Conservation (phyloP, 1,140 invertebrate species). For the Ceratina australensis region DNA sequence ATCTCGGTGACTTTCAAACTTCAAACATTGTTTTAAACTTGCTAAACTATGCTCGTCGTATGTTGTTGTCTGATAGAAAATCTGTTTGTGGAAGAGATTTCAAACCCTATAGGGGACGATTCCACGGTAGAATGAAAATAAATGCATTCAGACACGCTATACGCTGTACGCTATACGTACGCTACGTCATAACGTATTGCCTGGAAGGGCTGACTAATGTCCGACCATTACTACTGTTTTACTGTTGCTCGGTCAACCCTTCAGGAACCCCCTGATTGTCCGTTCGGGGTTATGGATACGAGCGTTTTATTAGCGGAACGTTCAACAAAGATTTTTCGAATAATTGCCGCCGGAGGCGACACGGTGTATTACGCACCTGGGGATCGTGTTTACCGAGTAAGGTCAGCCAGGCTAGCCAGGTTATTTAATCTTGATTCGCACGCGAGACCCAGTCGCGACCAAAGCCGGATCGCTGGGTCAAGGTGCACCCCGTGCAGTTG, state of each 20-base stretch:
- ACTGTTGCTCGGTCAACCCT: background rate
- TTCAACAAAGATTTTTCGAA: background rate
- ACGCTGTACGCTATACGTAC: too few relatives aligned
- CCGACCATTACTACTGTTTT: background rate
- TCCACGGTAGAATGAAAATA: too few relatives aligned
- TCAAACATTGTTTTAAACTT: too few relatives aligned
- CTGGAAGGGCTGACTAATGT: background rate
- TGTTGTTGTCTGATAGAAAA: too few relatives aligned
- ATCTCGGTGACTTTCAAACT: too few relatives aligned
- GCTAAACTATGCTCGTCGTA: too few relatives aligned
- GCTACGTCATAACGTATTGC: too few relatives aligned
- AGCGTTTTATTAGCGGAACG: background rate
- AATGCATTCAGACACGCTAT: too few relatives aligned
- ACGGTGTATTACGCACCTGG: slow-evolving; percentile 37
- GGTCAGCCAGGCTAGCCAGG: slow-evolving; percentile 66
- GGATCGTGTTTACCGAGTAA: slow-evolving; percentile 63
- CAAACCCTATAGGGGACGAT: too few relatives aligned
- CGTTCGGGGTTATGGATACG: background rate
- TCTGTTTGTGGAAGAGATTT: too few relatives aligned
- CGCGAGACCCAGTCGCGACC: slow-evolving; percentile 71
- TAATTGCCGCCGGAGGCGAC: background rate
- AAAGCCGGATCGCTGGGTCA: slow-evolving; percentile 74
- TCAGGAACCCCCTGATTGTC: background rate
- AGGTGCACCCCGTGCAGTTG: slow-evolving; percentile 66
- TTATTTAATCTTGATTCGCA: slow-evolving; percentile 78